phyloP scores from a whole-genome alignment of 1,140 invertebrate species.

The Steinernema khuongi region DNA sequence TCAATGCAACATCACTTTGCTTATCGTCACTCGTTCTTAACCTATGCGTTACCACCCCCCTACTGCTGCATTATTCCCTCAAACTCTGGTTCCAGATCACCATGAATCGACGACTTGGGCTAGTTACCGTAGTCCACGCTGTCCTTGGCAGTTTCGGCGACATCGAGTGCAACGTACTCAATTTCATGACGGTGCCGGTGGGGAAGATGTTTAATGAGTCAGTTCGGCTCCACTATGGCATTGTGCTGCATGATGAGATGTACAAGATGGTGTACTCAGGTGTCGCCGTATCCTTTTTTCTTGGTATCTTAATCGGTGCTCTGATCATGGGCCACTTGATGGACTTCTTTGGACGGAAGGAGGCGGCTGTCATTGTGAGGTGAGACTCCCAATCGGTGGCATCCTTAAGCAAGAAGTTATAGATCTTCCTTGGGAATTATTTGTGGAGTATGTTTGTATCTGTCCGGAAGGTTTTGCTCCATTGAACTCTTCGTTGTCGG shows the following conservation, averaged over 20 bases:
- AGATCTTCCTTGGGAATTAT: constrained; percentile 39
- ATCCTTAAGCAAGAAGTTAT: constrained; percentile 19
- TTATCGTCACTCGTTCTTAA: too few species aligned
- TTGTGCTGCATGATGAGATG: constrained; percentile 9
- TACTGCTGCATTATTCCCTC: too few species aligned
- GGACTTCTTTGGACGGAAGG: constrained; percentile 42
- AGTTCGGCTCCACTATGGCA: constrained; percentile 33
- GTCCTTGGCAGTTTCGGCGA: constrained; percentile 37
- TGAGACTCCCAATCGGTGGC: constrained; percentile 11
- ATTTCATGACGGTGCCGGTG: constrained; percentile 42
- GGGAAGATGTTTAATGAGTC: constrained; percentile 35
- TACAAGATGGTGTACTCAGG: constrained; percentile 42
- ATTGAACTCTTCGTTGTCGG: constrained; percentile 47
- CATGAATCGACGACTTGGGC: neutral
- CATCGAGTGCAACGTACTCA: constrained; percentile 40
- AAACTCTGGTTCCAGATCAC: too few species aligned
- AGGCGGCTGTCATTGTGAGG: constrained; percentile 41
- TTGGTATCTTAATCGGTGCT: constrained; percentile 43
- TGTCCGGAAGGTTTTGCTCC: constrained; percentile 26
- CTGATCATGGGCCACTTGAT: constrained; percentile 42
- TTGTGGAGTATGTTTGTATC: constrained; percentile 33
- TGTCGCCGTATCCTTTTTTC: constrained; percentile 35
- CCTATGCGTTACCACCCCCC: too few species aligned
- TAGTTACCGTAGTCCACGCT: constrained; percentile 35
- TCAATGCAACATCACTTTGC: too few species aligned